A percentile compares a stretch with the other conserved stretches of the same genome.
Conservation (phyloP, 1,140 invertebrate species). For the Brachionus rotundiformis region DNA sequence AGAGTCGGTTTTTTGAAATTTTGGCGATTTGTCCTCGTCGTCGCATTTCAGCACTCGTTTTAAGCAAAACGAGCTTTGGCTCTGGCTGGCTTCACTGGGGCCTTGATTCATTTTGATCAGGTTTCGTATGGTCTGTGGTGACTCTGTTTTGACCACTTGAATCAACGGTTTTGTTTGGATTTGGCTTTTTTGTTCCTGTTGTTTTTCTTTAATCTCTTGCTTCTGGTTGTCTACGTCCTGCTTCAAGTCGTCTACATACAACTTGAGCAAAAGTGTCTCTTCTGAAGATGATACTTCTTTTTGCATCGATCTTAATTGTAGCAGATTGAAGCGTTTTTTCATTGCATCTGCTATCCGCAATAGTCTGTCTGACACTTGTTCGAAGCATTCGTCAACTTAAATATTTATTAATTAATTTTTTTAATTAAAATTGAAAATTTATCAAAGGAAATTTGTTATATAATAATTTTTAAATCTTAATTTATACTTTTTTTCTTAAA, state of each 20-base stretch:
- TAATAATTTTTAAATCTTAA: too few species aligned
- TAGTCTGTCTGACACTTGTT: constrained; percentile 42
- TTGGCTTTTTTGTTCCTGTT: neutral
- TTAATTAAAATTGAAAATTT: too few species aligned
- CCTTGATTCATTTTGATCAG: constrained; percentile 1
- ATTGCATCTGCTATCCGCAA: constrained; percentile 39
- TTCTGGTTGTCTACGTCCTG: neutral
- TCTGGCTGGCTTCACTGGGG: neutral
- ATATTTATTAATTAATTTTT: too few species aligned
- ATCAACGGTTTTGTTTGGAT: neutral
- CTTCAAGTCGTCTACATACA: constrained; percentile 43
- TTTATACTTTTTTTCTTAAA: too few species aligned
- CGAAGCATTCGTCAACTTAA: constrained; percentile 41
- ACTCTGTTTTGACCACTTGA: neutral
- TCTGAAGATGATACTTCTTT: constrained; percentile 40
- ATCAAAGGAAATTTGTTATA: too few species aligned
- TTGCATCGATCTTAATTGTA: constrained; percentile 44
- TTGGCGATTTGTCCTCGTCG: neutral
- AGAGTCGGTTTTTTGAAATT: neutral
- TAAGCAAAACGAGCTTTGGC: neutral
- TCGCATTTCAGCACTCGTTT: neutral
- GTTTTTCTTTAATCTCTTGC: constrained; percentile 1
- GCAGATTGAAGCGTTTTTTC: constrained; percentile 47
- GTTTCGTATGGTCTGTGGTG: constrained; percentile 28
- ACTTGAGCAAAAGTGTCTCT: constrained; percentile 31